These are phyloP conservation scores for Etheostoma cragini DNA, from an alignment of 2,113 vertebrate species.

Conservation along the genomic window DNA sequence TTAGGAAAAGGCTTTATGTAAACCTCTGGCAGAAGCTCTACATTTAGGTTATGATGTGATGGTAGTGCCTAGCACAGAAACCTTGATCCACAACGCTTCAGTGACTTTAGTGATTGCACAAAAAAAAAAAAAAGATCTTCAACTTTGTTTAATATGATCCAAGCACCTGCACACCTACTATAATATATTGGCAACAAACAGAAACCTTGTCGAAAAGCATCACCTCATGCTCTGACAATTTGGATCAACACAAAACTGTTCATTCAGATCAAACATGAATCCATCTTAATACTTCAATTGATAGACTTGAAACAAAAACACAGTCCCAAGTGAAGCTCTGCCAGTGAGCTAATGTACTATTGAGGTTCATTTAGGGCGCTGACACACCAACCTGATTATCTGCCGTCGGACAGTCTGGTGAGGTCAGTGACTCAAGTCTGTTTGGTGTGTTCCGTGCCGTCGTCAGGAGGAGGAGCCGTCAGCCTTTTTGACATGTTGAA, in stretches of 20 bases:
- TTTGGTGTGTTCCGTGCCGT: too few species aligned
- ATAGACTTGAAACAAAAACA: background rate
- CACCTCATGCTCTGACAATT: background rate
- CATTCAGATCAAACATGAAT: background rate
- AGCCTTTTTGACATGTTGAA: too few species aligned
- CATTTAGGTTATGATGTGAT: conserved; percentile 19
- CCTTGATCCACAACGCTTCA: conserved; percentile 18
- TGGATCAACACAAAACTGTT: background rate
- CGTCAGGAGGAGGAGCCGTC: too few species aligned
- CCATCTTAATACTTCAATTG: background rate
- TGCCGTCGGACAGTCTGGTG: too few species aligned
- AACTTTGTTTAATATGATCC: background rate
- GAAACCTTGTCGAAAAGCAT: conserved; percentile 12
- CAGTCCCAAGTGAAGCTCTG: background rate
- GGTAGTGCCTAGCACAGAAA: conserved; percentile 18
- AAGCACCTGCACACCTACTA: background rate
- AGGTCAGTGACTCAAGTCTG: too few species aligned
- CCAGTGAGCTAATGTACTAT: background rate
- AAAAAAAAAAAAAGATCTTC: background rate
- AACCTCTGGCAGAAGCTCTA: conserved; percentile 14
- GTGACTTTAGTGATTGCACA: background rate
- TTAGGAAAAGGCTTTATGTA: conserved; percentile 16
- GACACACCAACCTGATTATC: too few species aligned
- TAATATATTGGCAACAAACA: background rate
- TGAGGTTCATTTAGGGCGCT: background rate